Evolutionary conservation across 2,888 invertebrate species (phyloP), one percentile per base, ranked within the genome.

Genomic region (Volucella zonaria): DNA sequence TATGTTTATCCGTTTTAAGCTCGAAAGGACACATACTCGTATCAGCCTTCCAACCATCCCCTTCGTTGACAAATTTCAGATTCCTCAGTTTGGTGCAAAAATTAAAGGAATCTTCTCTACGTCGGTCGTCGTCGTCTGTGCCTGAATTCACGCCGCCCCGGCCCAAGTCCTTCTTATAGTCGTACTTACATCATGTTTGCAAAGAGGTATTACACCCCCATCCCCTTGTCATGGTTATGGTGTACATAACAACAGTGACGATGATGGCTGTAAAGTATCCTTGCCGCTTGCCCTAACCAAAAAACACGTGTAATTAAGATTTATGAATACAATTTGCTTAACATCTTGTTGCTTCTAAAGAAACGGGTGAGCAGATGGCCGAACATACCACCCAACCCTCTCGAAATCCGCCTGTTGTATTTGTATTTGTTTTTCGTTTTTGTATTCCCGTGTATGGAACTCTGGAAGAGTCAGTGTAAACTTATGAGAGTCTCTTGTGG

Each of bases 281-380:
- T 62, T 59, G 40, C 78, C 86, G 74, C 56, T 62, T 59, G 43
- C 78, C 86, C 76, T 56, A 70, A 86, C 76, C 86, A 59, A 68
- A 79, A 87, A 87, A 87, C 87, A 87, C 86, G 87, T 86, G 87
- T 87, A 87, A 87, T 87, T 87, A 87, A 87, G 87, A 87, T 87
- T 87, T 87, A 87, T 87, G 82, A 74, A 68, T 71, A 77, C 81
- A 86, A 80, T 83, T 83, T 83, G 86, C 80, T 86, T 75, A 87
- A 86, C 87, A 87, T 87, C 87, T 87, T 87, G 87, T 87, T 87
- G 87, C 82, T 78, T 83, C 67, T 51, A 68, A 74, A 61, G 62
- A 71, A 76, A 67, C 71, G 68, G 77, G 80, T 52, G 79, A 76
- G 78, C 86, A 87, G 83, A 83, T 83, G 83, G 83, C 75, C 83